These are phyloP conservation scores for Phocoena sinus DNA, from an alignment of 2,113 vertebrate species.

Conservation along the genomic window DNA sequence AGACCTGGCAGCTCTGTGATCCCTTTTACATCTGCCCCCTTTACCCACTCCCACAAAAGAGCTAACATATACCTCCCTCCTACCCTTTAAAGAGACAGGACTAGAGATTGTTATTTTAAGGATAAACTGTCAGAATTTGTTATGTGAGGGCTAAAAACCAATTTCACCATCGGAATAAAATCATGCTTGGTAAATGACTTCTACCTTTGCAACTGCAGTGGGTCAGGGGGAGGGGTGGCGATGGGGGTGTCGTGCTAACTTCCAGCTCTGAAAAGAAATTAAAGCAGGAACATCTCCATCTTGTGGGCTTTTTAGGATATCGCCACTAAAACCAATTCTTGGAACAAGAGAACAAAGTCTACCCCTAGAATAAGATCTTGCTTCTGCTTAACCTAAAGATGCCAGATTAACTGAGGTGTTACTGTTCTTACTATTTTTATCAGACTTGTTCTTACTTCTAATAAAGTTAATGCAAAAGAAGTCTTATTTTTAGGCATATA, in stretches of 20 bases:
- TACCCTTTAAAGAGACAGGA: constrained; percentile 29
- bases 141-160: constrained; percentile 13
- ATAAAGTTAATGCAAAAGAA: not conserved
- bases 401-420: constrained; percentile 48
- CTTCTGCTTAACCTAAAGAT: not conserved
- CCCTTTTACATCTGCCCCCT: not conserved
- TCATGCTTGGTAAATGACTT: not conserved
- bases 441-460: not conserved
- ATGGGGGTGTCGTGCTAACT: not conserved
- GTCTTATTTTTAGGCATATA: not conserved
- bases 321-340: not conserved
- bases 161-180: not conserved
- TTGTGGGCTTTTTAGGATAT: not conserved
- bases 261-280: constrained; percentile 8
- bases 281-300: constrained; percentile 1
- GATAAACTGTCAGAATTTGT: constrained; percentile 67
- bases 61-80: not conserved
- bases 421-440: constrained; percentile 16
- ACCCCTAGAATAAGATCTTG: not conserved
- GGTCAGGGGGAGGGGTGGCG: not conserved
- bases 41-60: not conserved
- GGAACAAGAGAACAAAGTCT: not conserved
- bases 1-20: not conserved
- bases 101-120: constrained; percentile 29
- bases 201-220: not conserved